Conservation (phyloP, 2,797 vertebrate species). For the Characodon lateralis region DNA sequence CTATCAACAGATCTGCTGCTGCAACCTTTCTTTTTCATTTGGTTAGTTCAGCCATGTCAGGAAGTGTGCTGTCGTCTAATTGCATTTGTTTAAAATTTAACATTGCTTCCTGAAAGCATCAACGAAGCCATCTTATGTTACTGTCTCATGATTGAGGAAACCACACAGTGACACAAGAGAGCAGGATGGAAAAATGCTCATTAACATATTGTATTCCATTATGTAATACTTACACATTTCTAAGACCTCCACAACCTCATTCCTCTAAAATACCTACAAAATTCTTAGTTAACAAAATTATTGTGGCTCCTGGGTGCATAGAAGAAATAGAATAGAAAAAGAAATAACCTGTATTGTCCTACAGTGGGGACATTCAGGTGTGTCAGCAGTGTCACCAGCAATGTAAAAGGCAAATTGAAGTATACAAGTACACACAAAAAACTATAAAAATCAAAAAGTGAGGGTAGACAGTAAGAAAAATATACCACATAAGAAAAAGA, state of each 20-base stretch:
- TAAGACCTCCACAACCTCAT: neutral
- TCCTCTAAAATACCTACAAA: neutral
- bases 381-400: too few relatives aligned
- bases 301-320: too few relatives aligned
- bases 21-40: conserved; percentile 6
- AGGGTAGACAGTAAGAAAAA: too few relatives aligned
- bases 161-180: conserved; percentile 49
- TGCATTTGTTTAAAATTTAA: conserved; percentile 77
- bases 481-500: too few relatives aligned
- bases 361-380: too few relatives aligned
- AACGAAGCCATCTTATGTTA: conserved; percentile 65
- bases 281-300: too few relatives aligned
- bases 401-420: too few relatives aligned
- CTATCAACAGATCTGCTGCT: conserved; percentile 4
- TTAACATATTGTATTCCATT: conserved; percentile 63
- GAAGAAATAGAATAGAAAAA: too few relatives aligned
- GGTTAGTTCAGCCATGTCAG: conserved; percentile 13
- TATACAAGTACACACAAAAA: too few relatives aligned
- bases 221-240: conserved; percentile 40
- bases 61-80: conserved; percentile 46
- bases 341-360: too few relatives aligned
- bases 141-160: conserved; percentile 35
- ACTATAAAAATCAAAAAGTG: too few relatives aligned
- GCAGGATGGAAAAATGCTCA: conserved; percentile 39
- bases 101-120: conserved; percentile 64